Evolutionary conservation across 2,113 vertebrate species (phyloP), one percentile per base, ranked within the genome.

Genomic region (Sardina pilchardus): DNA sequence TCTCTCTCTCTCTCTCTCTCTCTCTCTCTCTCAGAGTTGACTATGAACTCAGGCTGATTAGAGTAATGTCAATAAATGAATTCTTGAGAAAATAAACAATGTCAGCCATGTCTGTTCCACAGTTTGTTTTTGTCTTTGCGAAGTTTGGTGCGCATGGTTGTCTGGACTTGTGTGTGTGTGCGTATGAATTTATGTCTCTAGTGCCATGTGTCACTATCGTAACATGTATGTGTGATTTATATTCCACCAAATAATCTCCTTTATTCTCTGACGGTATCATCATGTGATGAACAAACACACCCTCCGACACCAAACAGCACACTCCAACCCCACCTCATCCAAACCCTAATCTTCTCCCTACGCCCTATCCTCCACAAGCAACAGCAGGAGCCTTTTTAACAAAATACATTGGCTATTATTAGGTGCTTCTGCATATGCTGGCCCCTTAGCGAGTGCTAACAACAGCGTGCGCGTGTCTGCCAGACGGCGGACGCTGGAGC

Each of bases 401-500:
- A 71, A 59, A 86, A 85, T 78, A 48, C 82, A 53, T 82, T 19
- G 71, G 82, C 67, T 87, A 83, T 89, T 88, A 87, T 86, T 84
- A 89, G 85, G 43, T 75, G 56, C 17, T 34, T 83, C 81, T 24
- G 26, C 86, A 88, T 89, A 85, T 85, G 83, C 82, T 83, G 48
- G 75, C 88, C 82, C 67, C 59, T 86, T 75, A 85, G 88, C 81
- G 85, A 88, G 81, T 86, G 88, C 85, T 91, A 89, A 88, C 84
- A 82, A 85, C 84, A 82, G 82, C 24, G 36, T 85, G 39, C 43
- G 21, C 56, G 26, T 17, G 24, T 19, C 50, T 86, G 67, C 84
- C 88, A 88, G 86, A 88, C 34, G 75, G 84, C 63, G 45, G 85
- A 63, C 67, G 56, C 9, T 4, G 42, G 81, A 67, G 83, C 47